A percentile compares a stretch with the other conserved stretches of the same genome.
Evolutionary conservation across 2,113 vertebrate species (phyloP).

Genomic region (Castor canadensis): DNA sequence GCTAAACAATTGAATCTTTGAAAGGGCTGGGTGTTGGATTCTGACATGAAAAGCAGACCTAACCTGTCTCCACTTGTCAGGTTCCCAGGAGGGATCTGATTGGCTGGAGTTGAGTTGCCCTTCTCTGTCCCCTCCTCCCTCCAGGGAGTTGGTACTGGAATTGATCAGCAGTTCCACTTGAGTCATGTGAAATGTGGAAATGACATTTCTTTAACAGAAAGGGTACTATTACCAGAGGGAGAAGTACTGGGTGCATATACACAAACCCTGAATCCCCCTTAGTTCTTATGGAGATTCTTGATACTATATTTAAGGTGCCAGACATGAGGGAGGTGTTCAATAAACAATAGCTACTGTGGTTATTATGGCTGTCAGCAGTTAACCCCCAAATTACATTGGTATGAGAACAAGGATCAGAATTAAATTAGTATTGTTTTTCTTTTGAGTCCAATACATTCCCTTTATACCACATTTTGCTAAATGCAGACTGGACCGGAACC

Average conservation of each 20-base stretch:
- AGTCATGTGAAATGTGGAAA: neutral
- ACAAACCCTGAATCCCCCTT: neutral
- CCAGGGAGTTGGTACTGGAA: neutral
- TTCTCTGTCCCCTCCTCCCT: neutral
- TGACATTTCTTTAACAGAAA: neutral
- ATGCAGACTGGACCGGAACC: neutral
- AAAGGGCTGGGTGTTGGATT: neutral
- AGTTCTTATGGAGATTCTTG: neutral
- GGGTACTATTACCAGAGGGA: neutral
- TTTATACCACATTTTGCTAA: neutral
- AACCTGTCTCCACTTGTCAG: neutral
- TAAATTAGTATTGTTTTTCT: neutral
- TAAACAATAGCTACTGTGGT: neutral
- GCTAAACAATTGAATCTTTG: neutral
- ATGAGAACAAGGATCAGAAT: neutral
- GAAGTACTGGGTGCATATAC: accelerated
- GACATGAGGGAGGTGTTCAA: neutral
- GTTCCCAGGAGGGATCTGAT: neutral
- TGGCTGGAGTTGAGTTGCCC: neutral
- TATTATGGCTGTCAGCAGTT: neutral
- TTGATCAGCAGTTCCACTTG: neutral
- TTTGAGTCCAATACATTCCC: neutral
- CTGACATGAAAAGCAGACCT: neutral
- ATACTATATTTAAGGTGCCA: neutral
- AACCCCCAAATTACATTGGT: neutral